Evolutionary conservation across 2,797 vertebrate species (phyloP), one percentile per base, ranked within the genome.

Genomic region (Anniella stebbinsi): DNA sequence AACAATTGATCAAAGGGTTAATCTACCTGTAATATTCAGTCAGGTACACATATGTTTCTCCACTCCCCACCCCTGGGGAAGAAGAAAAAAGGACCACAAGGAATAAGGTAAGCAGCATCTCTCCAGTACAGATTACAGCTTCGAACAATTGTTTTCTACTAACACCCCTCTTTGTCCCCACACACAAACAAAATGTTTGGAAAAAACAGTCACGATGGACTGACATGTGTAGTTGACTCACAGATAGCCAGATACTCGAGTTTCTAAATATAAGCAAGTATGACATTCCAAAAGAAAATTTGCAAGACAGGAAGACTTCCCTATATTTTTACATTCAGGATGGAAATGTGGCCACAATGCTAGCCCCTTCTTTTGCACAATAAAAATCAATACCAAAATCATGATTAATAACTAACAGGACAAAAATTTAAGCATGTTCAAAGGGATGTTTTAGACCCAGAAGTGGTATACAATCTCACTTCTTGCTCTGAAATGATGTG

Each of bases 301-400:
- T 30, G 38, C n/a, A 48, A 25, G 10, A 78, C 0, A 76, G 3
- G 10, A 81, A 38, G 30, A n/a, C 11, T 84, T 84, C 73, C n/a
- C 30, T 30, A 17, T 25, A 75, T 51, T 85, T 89, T 77, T 41
- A 89, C 1, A 85, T 66, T 83, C 28, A 83, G 73, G 72, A 85
- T 11, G 15, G 45, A 89, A 78, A 63, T 2, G 25, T 17, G n/a
- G 45, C 57, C 60, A 21, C 17, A 77, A 17, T 51, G 30, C 38
- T 48, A 75, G 69, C 36, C 9, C 38, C 38, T 83, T 30, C 83
- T 54, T 70, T 41, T 78, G 21, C 36, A 41, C 48, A 78, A 57
- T 45, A 41, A 28, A 78, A 13, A 57, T 70, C 33, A 80, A 86
- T 28, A 60, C 54, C 41, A 28, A 70, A 78, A 57, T 54, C 51